Evolutionary conservation across 1,140 invertebrate genomes (phyloP), one percentile per base, ranked within the genome.

Genomic region (Dolichoris vasculosae): DNA sequence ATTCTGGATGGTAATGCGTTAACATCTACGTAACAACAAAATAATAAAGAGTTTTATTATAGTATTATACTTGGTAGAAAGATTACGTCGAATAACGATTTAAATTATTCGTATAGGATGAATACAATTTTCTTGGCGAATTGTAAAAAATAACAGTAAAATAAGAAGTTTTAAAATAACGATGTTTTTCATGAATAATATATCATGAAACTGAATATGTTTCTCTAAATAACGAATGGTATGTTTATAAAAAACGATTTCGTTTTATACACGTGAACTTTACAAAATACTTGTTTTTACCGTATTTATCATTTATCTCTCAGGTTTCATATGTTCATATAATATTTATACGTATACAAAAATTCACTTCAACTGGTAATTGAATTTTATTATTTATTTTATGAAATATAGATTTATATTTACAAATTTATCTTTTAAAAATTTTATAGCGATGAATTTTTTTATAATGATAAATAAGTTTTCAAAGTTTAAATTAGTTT

Each of bases 1-100:
- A 91, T 87, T 32, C 94, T 94, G 30, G 94, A 90, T 32, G 93
- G 89, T 4, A 92, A 78, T 40, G 93, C 92, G 76, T 90, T 91
- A 9, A 90, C 85, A 55, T 91, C 91, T 92, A 82, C n/a, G 4
- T 13, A 26, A 55, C 20, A 75, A 82, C 46, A 76, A 83, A 51
- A 51, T 30, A 55, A 79, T 38, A 79, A 67, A 30, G 3, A 67
- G 2, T 26, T 3, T 4, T 59, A 26, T 26, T 26, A 59, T 59
- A 59, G 4, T 0, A 2, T n/a, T n/a, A n/a, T n/a, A n/a, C n/a
- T n/a, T 4, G 23, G 26, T 59, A 59, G 26, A 59, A 59, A 26
- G 9, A 2, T 59, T 46, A 46, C 6, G 6, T 46, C 6, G 9
- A 4, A 26, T 26, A 55, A 17, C 9, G 55, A 59, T 4, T 59